Base-by-base conservation (phyloP, 1,140 invertebrate genomes). In the Magallana gigas region DNA sequence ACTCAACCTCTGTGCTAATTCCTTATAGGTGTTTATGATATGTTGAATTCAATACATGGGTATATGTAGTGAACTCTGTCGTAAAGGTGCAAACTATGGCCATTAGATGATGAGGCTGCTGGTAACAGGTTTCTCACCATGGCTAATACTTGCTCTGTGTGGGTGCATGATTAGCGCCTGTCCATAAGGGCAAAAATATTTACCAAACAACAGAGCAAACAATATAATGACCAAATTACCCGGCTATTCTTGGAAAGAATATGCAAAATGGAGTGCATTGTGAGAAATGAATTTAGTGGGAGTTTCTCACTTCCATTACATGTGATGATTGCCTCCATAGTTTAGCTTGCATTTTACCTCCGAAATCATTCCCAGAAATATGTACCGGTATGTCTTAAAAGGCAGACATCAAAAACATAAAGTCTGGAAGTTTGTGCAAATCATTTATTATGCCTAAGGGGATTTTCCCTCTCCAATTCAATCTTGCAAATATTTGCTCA, bases 111-210 rank as follows among this genome's bases (percentile, higher is more conserved):
- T 4, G 68, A 71, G n/a, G 12, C 4, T 71, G 8, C 18, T 71
- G 68, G 68, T 71, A 71, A 71, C 23, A 29, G 12, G 68, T 71
- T 64, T 71, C 68, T 29, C 68, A 71, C 68, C 9, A 29, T 23
- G 0, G 23, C 68, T 29, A 36, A 36, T 71, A 71, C 18, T 23
- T 29, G 36, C 68, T 29, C 36, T 71, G 68, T 36, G 68, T 71
- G 68, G 68, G 68, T 71, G 68, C 68, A 71, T 71, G 68, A 71
- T 71, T 71, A 71, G 18, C 18, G 23, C 68, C 23, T 29, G 18
- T 71, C 68, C 36, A 71, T 71, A 71, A 5, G 36, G 29, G 64
- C 18, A 71, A 71, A 71, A 71, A 71, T 11, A 71, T 23, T 71
- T 71, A 11, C 8, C 68, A 71, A 12, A 71, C 9, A 36, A 36